Base-by-base conservation (phyloP, 2,888 invertebrate genomes). In the Theretra japonica region DNA sequence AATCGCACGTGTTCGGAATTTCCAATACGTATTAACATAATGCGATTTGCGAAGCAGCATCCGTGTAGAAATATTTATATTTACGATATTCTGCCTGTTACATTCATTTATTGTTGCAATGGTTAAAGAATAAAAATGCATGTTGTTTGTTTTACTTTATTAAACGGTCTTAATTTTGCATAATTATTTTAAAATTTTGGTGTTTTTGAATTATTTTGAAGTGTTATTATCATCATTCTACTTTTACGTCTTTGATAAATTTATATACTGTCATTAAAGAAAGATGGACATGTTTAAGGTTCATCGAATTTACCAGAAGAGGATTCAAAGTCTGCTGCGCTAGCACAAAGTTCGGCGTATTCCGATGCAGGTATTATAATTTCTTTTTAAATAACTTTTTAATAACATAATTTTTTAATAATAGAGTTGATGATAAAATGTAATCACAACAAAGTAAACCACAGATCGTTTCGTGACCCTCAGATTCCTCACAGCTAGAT, bases 351-450 rank as follows among this genome's bases (percentile, higher is more conserved):
- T 41, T 62, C 21, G 1, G 62, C 21, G 3, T 62, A 65, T 21
- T 15, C 62, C n/a, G 62, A 62, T 23, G 23, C 48, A 65, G 65
- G 65, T 65, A 65, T 41, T 65, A n/a, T n/a, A n/a, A n/a, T n/a
- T n/a, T n/a, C n/a, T n/a, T n/a, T n/a, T n/a, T n/a, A n/a, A n/a
- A n/a, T n/a, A n/a, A n/a, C n/a, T n/a, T n/a, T n/a, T n/a, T n/a
- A n/a, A n/a, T n/a, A n/a, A n/a, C n/a, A n/a, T n/a, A n/a, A n/a
- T n/a, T n/a, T n/a, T n/a, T n/a, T n/a, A n/a, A n/a, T n/a, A n/a
- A n/a, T n/a, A n/a, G n/a, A n/a, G n/a, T 53, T n/a, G 19, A 0
- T 19, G 0, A 15, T 1, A 25, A 15, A 8, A 5, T 23, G 15
- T 2, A 17, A 2, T 25, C 8, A 1, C 21, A 58, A 58, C 15